These are phyloP conservation scores for Chlorocebus sabaeus DNA, from an alignment of 2,113 vertebrate genomes.

Conservation along the genomic window DNA sequence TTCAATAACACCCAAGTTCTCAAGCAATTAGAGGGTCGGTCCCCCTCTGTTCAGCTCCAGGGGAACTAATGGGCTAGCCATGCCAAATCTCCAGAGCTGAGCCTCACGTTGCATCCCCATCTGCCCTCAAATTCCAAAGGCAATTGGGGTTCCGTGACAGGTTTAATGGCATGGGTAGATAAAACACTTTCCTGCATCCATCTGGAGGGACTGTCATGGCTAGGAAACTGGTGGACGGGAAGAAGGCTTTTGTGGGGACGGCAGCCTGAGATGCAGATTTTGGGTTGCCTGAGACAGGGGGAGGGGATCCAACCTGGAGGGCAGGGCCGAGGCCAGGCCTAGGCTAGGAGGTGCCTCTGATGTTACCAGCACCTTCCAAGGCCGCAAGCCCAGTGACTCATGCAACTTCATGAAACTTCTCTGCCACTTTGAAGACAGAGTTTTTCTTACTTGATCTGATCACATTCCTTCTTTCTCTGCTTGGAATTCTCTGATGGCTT, in stretches of 20 bases:
- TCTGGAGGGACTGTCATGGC: not conserved
- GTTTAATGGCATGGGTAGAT: not conserved
- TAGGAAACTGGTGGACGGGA: accelerated
- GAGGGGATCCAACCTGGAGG: no score
- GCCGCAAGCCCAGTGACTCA: accelerated
- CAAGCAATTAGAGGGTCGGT: not conserved
- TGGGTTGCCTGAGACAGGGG: accelerated
- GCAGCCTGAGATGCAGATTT: not conserved
- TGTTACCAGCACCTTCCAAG: no score
- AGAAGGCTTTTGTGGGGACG: no score
- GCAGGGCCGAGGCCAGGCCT: not conserved
- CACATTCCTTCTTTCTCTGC: not conserved
- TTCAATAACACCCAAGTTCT: not conserved
- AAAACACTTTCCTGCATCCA: accelerated
- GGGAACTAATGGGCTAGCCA: not conserved
- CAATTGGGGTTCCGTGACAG: not conserved
- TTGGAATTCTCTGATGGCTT: not conserved
- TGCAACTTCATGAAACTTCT: not conserved
- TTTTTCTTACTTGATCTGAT: not conserved
- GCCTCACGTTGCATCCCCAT: accelerated
- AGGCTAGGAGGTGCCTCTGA: not conserved
- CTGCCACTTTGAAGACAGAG: not conserved
- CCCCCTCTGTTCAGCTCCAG: not conserved
- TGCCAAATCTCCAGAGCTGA: not conserved
- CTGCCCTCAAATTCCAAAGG: not conserved